A percentile compares a stretch with the other conserved stretches of the same genome.
Evolutionary conservation across 2,888 invertebrate species (phyloP).

Genomic region (Xestia rhomboidea): DNA sequence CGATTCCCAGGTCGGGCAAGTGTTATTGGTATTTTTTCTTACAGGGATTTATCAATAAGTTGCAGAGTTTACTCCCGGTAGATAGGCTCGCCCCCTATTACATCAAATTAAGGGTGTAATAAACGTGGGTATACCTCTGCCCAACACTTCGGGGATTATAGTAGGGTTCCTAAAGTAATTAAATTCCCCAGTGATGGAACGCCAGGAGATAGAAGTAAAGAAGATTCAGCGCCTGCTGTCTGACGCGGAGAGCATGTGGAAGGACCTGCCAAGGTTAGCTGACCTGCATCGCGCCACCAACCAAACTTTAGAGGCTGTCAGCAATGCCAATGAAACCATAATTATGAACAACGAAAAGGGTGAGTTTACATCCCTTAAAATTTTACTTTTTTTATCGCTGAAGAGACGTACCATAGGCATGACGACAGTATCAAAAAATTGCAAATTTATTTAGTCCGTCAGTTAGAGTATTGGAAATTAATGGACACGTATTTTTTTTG

Average conservation of each 20-base stretch:
- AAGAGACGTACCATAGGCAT: no score
- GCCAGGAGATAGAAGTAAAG: slow-evolving; percentile 84
- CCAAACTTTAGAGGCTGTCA: slow-evolving; percentile 91
- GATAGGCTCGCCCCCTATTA: neutral
- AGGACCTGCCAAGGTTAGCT: slow-evolving; percentile 86
- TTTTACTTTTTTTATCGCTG: no score
- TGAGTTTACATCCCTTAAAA: slow-evolving; percentile 65
- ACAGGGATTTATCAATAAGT: neutral
- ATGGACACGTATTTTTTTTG: no score
- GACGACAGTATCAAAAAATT: no score
- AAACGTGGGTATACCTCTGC: neutral
- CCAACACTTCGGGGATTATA: neutral
- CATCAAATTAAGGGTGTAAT: no score
- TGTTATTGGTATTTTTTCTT: neutral
- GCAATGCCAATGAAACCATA: slow-evolving; percentile 88
- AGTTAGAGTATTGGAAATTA: no score
- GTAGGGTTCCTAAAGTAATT: neutral
- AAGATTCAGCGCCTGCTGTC: slow-evolving; percentile 83
- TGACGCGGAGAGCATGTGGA: slow-evolving; percentile 88
- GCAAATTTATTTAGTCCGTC: no score
- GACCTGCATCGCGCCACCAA: slow-evolving; percentile 91
- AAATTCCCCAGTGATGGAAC: slow-evolving; percentile 81
- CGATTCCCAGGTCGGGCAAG: neutral
- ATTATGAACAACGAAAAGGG: slow-evolving; percentile 85
- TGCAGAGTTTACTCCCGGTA: neutral